Evolutionary conservation across 2,888 invertebrate genomes (phyloP).

Genomic region (Orthosia cruda): DNA sequence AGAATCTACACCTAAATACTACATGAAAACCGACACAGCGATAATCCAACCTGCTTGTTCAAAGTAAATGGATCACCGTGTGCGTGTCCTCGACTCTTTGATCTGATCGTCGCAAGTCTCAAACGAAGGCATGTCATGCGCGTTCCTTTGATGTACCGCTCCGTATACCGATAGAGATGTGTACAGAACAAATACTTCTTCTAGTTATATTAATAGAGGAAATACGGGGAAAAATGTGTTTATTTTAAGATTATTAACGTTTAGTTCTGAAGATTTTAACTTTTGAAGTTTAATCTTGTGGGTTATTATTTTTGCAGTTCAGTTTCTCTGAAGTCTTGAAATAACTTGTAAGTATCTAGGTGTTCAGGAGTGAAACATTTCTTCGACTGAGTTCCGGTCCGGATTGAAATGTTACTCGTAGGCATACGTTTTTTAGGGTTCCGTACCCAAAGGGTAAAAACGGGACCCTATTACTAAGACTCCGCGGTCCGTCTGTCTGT

Average conservation of each 20-base stretch:
- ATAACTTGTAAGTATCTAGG: not conserved
- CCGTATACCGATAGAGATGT: conserved; percentile 37
- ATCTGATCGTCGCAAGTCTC: conserved; percentile 44
- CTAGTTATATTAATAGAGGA: conserved; percentile 51
- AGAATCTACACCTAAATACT: conserved; percentile 3
- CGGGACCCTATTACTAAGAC: too few relatives aligned
- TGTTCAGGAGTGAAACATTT: not conserved
- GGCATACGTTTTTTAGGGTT: too few relatives aligned
- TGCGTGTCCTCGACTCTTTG: conserved; percentile 57
- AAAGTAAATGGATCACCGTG: conserved; percentile 59
- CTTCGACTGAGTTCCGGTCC: not conserved
- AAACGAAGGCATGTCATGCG: conserved; percentile 32
- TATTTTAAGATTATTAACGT: conserved; percentile 47
- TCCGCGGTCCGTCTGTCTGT: too few relatives aligned
- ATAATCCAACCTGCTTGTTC: conserved; percentile 55
- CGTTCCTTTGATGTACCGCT: conserved; percentile 55
- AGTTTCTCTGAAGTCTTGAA: conserved; percentile 11
- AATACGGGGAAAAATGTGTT: conserved; percentile 55
- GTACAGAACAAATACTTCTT: conserved; percentile 50
- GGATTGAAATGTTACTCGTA: not conserved
- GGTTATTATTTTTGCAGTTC: conserved; percentile 23
- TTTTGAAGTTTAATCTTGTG: conserved; percentile 34
- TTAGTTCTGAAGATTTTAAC: conserved; percentile 30
- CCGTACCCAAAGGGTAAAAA: too few relatives aligned
- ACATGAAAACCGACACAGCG: conserved; percentile 29